Base-by-base conservation (phyloP, 2,888 invertebrate genomes). In the Baronia brevicornis region DNA sequence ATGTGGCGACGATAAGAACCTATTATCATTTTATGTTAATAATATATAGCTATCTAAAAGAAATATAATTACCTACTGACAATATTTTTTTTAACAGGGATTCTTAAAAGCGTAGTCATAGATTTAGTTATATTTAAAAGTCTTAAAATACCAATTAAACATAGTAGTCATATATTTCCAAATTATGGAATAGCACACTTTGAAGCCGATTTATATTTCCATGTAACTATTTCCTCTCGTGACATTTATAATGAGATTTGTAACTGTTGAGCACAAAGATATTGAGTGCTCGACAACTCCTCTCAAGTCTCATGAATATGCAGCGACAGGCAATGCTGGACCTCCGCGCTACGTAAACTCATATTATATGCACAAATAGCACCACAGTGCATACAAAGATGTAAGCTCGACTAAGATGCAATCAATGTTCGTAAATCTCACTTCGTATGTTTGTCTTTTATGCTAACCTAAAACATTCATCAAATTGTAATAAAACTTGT, bases 231-330 rank as follows among this genome's bases (percentile, higher is more conserved):
- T 30, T 21, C 21, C 14, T 8, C 21, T 28, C 29, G 26, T 32
- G 30, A 26, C 27, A 18, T 30, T 38, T 12, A 19, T 21, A 28
- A 29, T 20, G 24, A 30, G 32, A 36, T 33, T 31, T 33, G 29
- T 45, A 43, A 48, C 49, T 51, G 43, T 44, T 33, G 42, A 43
- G 42, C 41, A 38, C 43, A 33, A 35, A 37, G 45, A 41, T 45
- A 41, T 36, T 38, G 43, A 38, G 40, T 37, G 41, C 35, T 41
- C 39, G 35, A 33, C 38, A 39, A 45, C 43, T 45, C 41, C 36
- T 36, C 41, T 26, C 39, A 19, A 23, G 28, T 13, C 48, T 55
- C 55, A 60, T 60, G 57, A 57, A 58, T 58, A 60, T 60, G 51
- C 56, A 48, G 39, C 34, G 13, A 28, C 46, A 36, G 39, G 32